Conservation (phyloP, 92 coral and sea anemone species). For the Epizoanthus fatuus region DNA sequence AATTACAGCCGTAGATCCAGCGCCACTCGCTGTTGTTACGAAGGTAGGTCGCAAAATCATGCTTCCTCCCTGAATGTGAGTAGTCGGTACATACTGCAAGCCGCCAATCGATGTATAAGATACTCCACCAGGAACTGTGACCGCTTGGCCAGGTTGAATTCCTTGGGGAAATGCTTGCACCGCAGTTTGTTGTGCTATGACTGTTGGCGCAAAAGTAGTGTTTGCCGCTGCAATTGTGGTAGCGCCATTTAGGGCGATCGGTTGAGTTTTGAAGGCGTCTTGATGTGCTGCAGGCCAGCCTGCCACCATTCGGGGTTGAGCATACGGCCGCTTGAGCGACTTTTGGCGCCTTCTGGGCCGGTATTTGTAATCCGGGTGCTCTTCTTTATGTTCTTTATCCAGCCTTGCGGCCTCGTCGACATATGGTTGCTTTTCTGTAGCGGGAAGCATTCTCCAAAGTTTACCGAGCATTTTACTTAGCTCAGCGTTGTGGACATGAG, state of each 20-base stretch:
- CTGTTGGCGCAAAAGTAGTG: conserved; percentile 76
- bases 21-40: conserved; percentile 76
- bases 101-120: conserved; percentile 84
- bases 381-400: conserved; percentile 98
- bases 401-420: conserved; percentile 99
- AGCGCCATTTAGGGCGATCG: conserved; percentile 87
- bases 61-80: conserved; percentile 86
- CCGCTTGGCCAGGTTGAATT: conserved; percentile 72
- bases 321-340: conserved; percentile 95
- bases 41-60: conserved; percentile 94
- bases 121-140: conserved; percentile 73
- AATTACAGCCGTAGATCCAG: conserved; percentile 69
- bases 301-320: conserved; percentile 84
- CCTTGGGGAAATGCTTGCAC: conserved; percentile 83
- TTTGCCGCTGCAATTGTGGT: conserved; percentile 80
- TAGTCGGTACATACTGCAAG: conserved; percentile 80
- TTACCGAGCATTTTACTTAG: conserved; percentile 99
- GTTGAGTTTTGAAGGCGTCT: conserved; percentile 73
- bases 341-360: conserved; percentile 96
- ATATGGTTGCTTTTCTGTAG: conserved; percentile 98
- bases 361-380: conserved; percentile 97
- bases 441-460: conserved; percentile 98
- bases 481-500: conserved; percentile 99
- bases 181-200: conserved; percentile 76
- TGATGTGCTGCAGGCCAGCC: conserved; percentile 85